phyloP scores from a whole-genome alignment of 2,888 invertebrate genomes.

The Trissolcus brochymenae region DNA sequence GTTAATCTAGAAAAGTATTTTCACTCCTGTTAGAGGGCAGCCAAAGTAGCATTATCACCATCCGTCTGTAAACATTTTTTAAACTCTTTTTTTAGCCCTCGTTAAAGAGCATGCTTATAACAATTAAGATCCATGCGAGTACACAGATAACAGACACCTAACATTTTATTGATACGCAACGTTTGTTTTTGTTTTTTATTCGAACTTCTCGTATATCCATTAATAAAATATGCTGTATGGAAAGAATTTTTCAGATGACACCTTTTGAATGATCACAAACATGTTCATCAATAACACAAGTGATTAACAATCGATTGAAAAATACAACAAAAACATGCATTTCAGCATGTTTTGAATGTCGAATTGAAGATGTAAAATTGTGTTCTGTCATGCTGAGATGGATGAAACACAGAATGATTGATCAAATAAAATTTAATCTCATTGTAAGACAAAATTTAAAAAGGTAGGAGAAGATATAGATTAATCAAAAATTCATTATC shows the following conservation, averaged over 20 bases:
- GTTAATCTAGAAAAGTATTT: conserved; percentile 65
- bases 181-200: no score
- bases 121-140: conserved; percentile 72
- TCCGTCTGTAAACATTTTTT: conserved; percentile 75
- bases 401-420: conserved; percentile 24
- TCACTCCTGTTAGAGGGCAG: conserved; percentile 76
- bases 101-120: conserved; percentile 67
- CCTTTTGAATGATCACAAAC: no score
- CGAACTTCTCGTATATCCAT: no score
- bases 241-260: no score
- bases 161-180: conserved; percentile 31
- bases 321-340: no score
- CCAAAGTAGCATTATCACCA: conserved; percentile 75
- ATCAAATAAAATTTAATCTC: conserved; percentile 21
- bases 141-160: conserved; percentile 55
- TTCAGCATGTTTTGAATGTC: no score
- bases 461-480: no score
- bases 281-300: no score
- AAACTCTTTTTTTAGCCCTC: conserved; percentile 70
- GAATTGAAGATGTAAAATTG: conserved; percentile 3
- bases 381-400: conserved; percentile 30
- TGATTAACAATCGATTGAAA: no score
- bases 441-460: conserved; percentile 1
- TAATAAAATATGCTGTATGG: no score
- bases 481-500: no score